Conservation (phyloP, 2,888 invertebrate genomes). For the Nomada fucata region DNA sequence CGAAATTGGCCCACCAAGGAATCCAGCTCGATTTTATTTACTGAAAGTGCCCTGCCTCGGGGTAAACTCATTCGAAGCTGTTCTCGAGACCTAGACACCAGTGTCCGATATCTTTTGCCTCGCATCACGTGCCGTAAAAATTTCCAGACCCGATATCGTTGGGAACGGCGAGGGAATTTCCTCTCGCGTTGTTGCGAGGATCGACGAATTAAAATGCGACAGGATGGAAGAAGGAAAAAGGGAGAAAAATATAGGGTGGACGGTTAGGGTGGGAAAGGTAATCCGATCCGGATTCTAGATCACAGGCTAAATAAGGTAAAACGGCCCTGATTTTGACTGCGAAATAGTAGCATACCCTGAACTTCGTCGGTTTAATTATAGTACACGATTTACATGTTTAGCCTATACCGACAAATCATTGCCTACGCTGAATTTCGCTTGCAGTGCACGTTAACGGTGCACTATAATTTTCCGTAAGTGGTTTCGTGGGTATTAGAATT, state of each 20-base stretch:
- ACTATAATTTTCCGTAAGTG: conserved; percentile 18
- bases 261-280: not conserved
- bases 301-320: not conserved
- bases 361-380: conserved; percentile 6
- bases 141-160: conserved; percentile 59
- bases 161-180: conserved; percentile 45
- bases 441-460: not conserved
- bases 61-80: conserved; percentile 27
- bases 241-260: not conserved
- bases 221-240: not conserved
- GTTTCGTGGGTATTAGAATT: conserved; percentile 29
- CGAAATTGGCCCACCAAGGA: conserved; percentile 65
- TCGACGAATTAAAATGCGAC: conserved; percentile 4
- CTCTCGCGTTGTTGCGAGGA: not conserved
- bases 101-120: conserved; percentile 31
- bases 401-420: not conserved
- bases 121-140: conserved; percentile 25
- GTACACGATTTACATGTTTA: conserved; percentile 1
- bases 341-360: not conserved
- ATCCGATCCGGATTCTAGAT: not conserved
- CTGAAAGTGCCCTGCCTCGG: conserved; percentile 19
- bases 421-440: not conserved
- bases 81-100: conserved; percentile 31
- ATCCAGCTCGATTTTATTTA: conserved; percentile 43
- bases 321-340: not conserved